Evolutionary conservation across 1,140 invertebrate genomes (phyloP).

Genomic region (Ips nitidus): DNA sequence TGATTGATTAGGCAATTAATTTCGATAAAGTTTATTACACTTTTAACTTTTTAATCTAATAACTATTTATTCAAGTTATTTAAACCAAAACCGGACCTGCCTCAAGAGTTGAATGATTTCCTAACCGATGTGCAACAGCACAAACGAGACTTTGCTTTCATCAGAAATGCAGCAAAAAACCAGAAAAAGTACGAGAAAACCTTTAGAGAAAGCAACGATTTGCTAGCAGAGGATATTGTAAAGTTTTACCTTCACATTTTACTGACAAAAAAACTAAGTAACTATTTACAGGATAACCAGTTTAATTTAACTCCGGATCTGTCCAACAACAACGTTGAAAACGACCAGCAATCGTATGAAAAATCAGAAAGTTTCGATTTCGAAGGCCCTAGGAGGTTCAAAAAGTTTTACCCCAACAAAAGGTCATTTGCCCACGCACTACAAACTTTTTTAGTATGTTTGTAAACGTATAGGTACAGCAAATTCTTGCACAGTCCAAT

Average conservation of each 20-base stretch:
- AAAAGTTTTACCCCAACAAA: slow-evolving; percentile 5
- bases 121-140: slow-evolving; percentile 41
- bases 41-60: too few relatives aligned
- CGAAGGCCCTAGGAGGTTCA: background rate
- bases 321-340: background rate
- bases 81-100: slow-evolving; percentile 37
- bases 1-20: background rate
- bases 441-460: background rate
- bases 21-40: too few relatives aligned
- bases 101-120: slow-evolving; percentile 42
- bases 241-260: background rate
- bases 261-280: background rate
- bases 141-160: slow-evolving; percentile 39
- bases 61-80: slow-evolving; percentile 12
- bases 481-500: slow-evolving; percentile 28
- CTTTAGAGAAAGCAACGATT: slow-evolving; percentile 9
- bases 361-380: background rate
- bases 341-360: background rate
- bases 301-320: background rate
- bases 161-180: slow-evolving; percentile 35
- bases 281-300: slow-evolving; percentile 5
- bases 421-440: background rate
- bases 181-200: slow-evolving; percentile 27
- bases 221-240: slow-evolving; percentile 23
- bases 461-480: slow-evolving; percentile 23